Evolutionary conservation across 2,888 invertebrate species (phyloP).

Genomic region (Phalangium opilio): DNA sequence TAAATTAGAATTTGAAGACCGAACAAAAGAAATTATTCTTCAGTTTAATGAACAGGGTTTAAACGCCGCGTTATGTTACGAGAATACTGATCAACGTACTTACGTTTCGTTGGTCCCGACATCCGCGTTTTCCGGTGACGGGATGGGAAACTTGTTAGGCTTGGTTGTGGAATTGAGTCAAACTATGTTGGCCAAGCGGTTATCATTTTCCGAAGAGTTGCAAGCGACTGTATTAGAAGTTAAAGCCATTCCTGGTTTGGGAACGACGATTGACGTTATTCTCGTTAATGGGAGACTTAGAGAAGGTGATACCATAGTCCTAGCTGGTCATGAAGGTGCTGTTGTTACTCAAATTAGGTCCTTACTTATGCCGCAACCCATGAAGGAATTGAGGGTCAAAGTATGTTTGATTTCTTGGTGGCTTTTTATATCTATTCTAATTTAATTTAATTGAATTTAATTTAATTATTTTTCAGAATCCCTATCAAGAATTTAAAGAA

Average conservation of each 20-base stretch:
- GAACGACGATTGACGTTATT: conserved; percentile 97
- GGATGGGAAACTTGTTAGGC: conserved; percentile 92
- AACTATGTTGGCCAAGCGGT: conserved; percentile 65
- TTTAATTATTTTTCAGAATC: conserved; percentile 28
- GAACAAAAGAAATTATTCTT: conserved; percentile 67
- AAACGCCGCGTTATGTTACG: conserved; percentile 87
- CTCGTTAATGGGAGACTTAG: conserved; percentile 86
- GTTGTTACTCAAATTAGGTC: conserved; percentile 95
- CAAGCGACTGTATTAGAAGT: conserved; percentile 51
- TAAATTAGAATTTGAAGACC: conserved; percentile 81
- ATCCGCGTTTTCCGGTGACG: conserved; percentile 93
- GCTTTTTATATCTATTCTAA: no score
- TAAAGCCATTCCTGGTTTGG: conserved; percentile 88
- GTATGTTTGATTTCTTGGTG: conserved; percentile 33
- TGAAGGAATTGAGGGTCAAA: conserved; percentile 93
- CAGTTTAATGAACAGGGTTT: conserved; percentile 93
- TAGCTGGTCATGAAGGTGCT: conserved; percentile 96
- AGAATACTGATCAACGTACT: conserved; percentile 81
- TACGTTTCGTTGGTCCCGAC: conserved; percentile 95
- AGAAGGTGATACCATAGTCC: conserved; percentile 83
- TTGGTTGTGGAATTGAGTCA: conserved; percentile 87
- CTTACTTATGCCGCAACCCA: conserved; percentile 90
- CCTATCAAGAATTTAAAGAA: conserved; percentile 82
- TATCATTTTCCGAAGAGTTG: conserved; percentile 83
- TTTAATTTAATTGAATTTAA: not conserved